Base-by-base conservation (phyloP, 2,113 vertebrate species). In the Sialia sialis region DNA sequence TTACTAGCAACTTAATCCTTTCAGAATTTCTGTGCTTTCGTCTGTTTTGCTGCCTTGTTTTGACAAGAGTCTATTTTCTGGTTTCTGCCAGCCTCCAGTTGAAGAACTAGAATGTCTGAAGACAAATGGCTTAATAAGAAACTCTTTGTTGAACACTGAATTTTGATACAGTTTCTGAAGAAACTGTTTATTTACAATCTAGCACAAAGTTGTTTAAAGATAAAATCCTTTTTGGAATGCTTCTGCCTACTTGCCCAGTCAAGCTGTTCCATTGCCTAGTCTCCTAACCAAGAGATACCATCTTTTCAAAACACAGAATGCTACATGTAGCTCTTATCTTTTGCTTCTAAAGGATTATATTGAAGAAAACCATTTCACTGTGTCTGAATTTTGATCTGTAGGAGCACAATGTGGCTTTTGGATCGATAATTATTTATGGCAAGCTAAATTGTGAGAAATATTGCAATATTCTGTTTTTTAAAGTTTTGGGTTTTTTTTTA, bases 371-470 rank as follows among this genome's bases (percentile, higher is more conserved):
- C 46, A 46, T 59, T 51, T 59, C 38, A 20, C 8, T 58, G 22
- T 43, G 20, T 9, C 21, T 63, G 18, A 84, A 84, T 77, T 86
- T 83, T 48, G 77, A 16, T 51, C 36, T 55, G 13, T 56, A 80
- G 11, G 11, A 68, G 12, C 7, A 43, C 0, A 4, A 39, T 0
- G 5, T 12, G 8, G 3, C 38, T 46, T 85, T 48, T 73, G 46
- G 1, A 34, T 70, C 38, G 3, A 44, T 52, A 76, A 7, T 80
- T 72, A 25, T 44, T 70, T 38, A 41, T 43, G 6, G 12, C 10
- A 23, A 55, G 5, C 7, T 83, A 55, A 86, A 49, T 55, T 62
- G 21, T 72, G 76, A 91, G 21, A 54, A 79, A 63, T 3, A 6
- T 41, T 68, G 10, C 13, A 90, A 38, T 63, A 62, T 44, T 34